phyloP scores from a whole-genome alignment of 2,888 invertebrate genomes.

The Diadromus collaris region DNA sequence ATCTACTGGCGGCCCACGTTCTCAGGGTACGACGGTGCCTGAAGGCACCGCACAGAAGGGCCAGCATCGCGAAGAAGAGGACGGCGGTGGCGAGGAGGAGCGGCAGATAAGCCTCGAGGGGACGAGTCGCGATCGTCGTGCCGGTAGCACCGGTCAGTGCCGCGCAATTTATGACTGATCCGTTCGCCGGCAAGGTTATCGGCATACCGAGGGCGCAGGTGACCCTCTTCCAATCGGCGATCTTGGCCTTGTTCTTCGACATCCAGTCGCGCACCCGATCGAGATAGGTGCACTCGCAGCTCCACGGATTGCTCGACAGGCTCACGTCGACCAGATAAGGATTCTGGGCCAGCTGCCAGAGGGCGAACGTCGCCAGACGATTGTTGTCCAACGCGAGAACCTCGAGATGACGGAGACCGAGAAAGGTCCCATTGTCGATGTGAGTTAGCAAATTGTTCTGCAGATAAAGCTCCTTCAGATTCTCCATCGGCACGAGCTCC shows the following conservation, averaged over 20 bases:
- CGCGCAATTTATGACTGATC: conserved; percentile 90
- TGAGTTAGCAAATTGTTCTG: conserved; percentile 92
- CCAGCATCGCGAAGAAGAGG: conserved; percentile 89
- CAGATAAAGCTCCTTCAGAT: conserved; percentile 92
- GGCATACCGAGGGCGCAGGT: conserved; percentile 87
- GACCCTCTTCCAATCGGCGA: conserved; percentile 89
- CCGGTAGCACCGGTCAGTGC: conserved; percentile 87
- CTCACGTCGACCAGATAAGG: conserved; percentile 94
- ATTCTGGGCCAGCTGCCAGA: conserved; percentile 92
- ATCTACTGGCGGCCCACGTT: conserved; percentile 93
- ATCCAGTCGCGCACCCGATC: conserved; percentile 91
- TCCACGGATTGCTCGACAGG: conserved; percentile 93
- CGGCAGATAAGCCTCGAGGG: conserved; percentile 91
- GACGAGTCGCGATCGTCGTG: conserved; percentile 88
- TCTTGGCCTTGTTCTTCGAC: conserved; percentile 89
- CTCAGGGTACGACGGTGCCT: conserved; percentile 91
- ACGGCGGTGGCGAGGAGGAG: conserved; percentile 89
- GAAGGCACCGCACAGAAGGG: conserved; percentile 89
- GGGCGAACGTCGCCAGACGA: conserved; percentile 89
- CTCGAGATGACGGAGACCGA: conserved; percentile 90
- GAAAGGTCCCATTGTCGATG: conserved; percentile 93
- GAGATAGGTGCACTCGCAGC: conserved; percentile 93
- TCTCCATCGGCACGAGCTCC: conserved; percentile 91
- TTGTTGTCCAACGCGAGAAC: conserved; percentile 93
- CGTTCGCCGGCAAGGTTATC: conserved; percentile 87